phyloP scores from a whole-genome alignment of 2,113 vertebrate species.

The Opisthocomus hoazin region DNA sequence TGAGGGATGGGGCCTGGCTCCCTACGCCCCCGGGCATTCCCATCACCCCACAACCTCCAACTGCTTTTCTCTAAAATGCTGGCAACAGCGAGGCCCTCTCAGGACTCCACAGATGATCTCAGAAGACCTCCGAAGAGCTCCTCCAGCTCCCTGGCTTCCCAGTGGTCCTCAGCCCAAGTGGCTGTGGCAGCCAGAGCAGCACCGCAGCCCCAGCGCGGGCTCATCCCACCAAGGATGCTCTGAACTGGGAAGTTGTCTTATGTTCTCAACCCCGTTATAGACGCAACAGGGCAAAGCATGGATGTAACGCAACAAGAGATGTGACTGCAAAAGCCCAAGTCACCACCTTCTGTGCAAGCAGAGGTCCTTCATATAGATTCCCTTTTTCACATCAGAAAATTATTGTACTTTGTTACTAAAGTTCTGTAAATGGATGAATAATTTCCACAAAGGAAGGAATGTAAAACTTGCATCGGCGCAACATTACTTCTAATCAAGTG shows the following conservation, averaged over 20 bases:
- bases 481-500: neutral
- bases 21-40: neutral
- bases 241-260: rapidly evolving
- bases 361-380: neutral
- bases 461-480: neutral
- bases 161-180: neutral
- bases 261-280: neutral
- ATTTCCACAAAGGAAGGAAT: conserved; percentile 22
- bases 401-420: neutral
- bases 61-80: neutral
- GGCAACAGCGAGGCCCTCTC: neutral
- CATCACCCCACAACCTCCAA: rapidly evolving
- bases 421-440: neutral
- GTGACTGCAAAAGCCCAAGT: neutral
- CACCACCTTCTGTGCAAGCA: neutral
- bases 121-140: neutral
- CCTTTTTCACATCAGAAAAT: neutral
- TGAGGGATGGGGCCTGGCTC: neutral
- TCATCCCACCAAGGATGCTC: neutral
- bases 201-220: rapidly evolving
- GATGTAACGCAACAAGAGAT: neutral
- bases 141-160: neutral
- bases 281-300: neutral
- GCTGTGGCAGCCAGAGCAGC: neutral
- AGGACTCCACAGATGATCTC: neutral